phyloP scores from a whole-genome alignment of 1,140 invertebrate genomes.

The Triops longicaudatus region DNA sequence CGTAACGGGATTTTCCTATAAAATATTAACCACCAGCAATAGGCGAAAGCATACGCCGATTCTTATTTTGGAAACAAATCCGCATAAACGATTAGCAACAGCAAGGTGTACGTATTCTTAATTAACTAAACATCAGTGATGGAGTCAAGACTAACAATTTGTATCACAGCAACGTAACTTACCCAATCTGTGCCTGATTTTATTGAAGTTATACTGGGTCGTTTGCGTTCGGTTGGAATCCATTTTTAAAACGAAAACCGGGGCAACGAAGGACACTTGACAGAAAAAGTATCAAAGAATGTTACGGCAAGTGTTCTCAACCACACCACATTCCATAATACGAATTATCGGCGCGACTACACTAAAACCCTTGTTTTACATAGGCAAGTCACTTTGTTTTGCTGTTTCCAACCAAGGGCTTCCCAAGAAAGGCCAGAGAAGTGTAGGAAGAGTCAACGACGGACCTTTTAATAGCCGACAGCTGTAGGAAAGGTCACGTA shows the following conservation, averaged over 20 bases:
- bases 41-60: no score
- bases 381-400: background rate
- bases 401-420: background rate
- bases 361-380: background rate
- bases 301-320: background rate
- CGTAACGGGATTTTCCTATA: no score
- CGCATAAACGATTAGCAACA: no score
- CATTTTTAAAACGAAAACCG: background rate
- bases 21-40: no score
- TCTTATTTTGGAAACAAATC: no score
- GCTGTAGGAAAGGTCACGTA: background rate
- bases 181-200: background rate
- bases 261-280: no score
- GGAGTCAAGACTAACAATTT: no score
- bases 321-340: background rate
- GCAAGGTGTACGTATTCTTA: no score
- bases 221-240: background rate
- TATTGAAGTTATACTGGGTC: background rate
- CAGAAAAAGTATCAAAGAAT: no score
- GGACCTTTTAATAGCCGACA: background rate
- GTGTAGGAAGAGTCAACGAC: background rate
- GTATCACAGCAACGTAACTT: background rate
- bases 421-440: background rate
- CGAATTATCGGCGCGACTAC: background rate
- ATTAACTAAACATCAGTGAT: no score